A percentile compares a stretch with the other conserved stretches of the same genome.
Evolutionary conservation across 1,140 invertebrate genomes (phyloP).

Genomic region (Sitophilus oryzae): DNA sequence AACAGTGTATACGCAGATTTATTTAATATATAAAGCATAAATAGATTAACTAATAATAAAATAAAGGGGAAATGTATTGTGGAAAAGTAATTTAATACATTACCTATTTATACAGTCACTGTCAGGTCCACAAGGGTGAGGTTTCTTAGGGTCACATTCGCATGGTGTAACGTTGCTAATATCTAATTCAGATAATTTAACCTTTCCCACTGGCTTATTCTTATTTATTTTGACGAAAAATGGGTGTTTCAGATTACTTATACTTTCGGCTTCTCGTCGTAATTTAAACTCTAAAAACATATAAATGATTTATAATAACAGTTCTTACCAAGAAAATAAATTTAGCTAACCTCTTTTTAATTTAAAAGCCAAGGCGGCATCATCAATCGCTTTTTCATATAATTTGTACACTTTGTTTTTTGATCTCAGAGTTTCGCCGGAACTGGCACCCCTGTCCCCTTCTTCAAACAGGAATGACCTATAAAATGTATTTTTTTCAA

Average conservation of each 20-base stretch:
- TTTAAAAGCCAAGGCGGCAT: conserved; percentile 51
- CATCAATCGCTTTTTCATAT: conserved; percentile 51
- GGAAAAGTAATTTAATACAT: too few species aligned
- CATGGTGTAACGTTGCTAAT: conserved; percentile 72
- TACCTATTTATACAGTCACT: conserved; percentile 82
- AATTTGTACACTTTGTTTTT: conserved; percentile 51
- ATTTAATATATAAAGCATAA: too few species aligned
- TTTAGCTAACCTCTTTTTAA: conserved; percentile 48
- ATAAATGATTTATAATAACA: neutral
- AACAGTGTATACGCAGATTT: too few species aligned
- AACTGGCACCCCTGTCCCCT: conserved; percentile 52
- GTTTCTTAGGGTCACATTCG: conserved; percentile 68
- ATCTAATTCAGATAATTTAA: conserved; percentile 48
- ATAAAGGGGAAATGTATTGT: too few species aligned
- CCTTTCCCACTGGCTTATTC: conserved; percentile 63
- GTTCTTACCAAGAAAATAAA: too few species aligned
- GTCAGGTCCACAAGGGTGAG: conserved; percentile 75
- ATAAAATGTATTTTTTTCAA: too few species aligned
- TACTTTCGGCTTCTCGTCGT: conserved; percentile 26
- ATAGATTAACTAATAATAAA: too few species aligned
- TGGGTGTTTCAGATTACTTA: conserved; percentile 56
- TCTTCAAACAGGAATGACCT: conserved; percentile 79
- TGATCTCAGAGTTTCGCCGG: conserved; percentile 46
- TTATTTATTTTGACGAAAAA: conserved; percentile 72
- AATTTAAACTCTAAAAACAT: conserved; percentile 32